Evolutionary conservation across 1,140 invertebrate genomes (phyloP).

Genomic region (Bombyx mori): ASM3026992v2 NC_085127.1:9657501-9658000

Average conservation of each 20-base stretch:
- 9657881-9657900: background rate
- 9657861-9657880: background rate
- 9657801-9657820: too few species aligned
- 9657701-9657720: too few species aligned
- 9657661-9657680: too few species aligned
- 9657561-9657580: slow-evolving; percentile 98
- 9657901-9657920: slow-evolving; percentile 10
- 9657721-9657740: too few species aligned
- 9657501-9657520: slow-evolving; percentile 97
- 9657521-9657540: slow-evolving; percentile 98
- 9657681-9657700: too few species aligned
- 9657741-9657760: too few species aligned
- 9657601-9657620: background rate
- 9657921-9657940: slow-evolving; percentile 98
- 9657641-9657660: too few species aligned
- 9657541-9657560: slow-evolving; percentile 98
- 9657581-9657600: slow-evolving; percentile 73
- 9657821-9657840: background rate
- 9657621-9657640: too few species aligned
- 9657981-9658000: slow-evolving; percentile 96
- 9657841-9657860: background rate
- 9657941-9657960: slow-evolving; percentile 98
- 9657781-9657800: too few species aligned
- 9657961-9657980: slow-evolving; percentile 95
- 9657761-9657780: too few species aligned